Evolutionary conservation across 2,113 vertebrate genomes (phyloP), one percentile per base, ranked within the genome.

Genomic region (Puntigrus tetrazona): DNA sequence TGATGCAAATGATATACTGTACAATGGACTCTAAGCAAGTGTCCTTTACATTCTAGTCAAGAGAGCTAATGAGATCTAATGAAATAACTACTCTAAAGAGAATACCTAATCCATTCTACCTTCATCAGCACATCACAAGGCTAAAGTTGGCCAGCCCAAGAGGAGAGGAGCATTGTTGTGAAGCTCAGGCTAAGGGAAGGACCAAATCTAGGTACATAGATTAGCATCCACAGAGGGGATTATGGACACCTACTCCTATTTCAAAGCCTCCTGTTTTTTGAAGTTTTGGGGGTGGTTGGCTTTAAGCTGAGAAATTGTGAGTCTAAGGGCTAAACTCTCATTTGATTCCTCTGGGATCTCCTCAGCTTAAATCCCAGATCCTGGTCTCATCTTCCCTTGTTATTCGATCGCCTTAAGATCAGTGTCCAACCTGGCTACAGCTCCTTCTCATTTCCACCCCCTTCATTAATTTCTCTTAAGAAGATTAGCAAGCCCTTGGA

Each of bases 381-480:
- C 94, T 92, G 90, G 93, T 93, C 92, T 88, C 92, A 95, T 94
- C 95, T 95, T 93, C 81, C 91, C 88, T 89, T 90, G 91, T 87
- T 94, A 94, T 92, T 92, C 92, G 94, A 94, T 93, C 94, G 91
- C 85, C 90, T 69, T 18, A 88, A 90, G 94, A 94, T 95, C 94
- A 91, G 93, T 87, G 87, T 86, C 91, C 91, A 90, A 89, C 90
- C 92, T 89, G 89, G 93, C 88, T 89, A 90, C 89, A 92, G 90
- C 88, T 84, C 93, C 91, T 92, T 29, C 77, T 63, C 55, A 41
- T 29, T 43, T 29, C 36, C 76, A 45, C 73, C 93, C 91, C 93
- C 89, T 94, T 95, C 95, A 95, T 94, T 96, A 93, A 88, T 94
- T 94, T 95, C 94, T 94, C 94, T 89, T 96, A 97, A 96, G 95